These are phyloP conservation scores for Esox niger DNA, from an alignment of 2,113 vertebrate genomes.

Conservation along the genomic window DNA sequence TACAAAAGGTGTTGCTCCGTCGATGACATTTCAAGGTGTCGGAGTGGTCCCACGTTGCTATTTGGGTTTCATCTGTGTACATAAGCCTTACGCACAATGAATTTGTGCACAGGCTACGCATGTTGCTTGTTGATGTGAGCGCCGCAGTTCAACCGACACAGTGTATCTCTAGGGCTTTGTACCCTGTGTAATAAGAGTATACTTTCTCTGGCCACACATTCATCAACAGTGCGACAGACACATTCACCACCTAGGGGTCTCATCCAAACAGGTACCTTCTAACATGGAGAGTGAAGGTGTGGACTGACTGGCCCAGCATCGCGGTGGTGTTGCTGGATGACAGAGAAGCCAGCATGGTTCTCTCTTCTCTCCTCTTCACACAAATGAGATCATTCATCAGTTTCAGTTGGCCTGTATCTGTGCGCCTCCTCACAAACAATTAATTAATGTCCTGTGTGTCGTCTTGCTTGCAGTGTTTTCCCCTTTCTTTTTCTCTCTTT, in stretches of 20 bases:
- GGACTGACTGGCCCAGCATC: conserved; percentile 57
- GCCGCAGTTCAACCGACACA: too few species aligned
- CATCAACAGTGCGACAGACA: conserved; percentile 1
- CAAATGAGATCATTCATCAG: conserved; percentile 78
- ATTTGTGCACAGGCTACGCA: conserved; percentile 5
- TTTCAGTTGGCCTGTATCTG: conserved; percentile 60
- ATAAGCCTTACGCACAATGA: too few species aligned
- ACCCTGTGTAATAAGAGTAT: background rate
- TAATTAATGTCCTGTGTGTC: conserved; percentile 66
- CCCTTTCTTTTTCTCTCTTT: conserved; percentile 48
- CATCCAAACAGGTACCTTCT: conserved; percentile 59
- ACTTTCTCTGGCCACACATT: background rate
- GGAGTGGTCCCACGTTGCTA: too few species aligned
- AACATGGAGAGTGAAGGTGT: conserved; percentile 60
- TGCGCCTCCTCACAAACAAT: conserved; percentile 74
- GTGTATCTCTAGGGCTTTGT: too few species aligned
- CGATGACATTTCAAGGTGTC: too few species aligned
- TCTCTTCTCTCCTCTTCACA: conserved; percentile 32
- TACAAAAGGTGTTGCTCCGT: too few species aligned
- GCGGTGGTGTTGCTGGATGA: conserved; percentile 41
- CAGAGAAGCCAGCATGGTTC: conserved; percentile 49
- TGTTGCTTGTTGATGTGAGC: background rate
- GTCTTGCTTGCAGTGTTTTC: conserved; percentile 41
- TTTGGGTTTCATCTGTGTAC: too few species aligned
- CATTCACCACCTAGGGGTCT: conserved; percentile 50